These are phyloP conservation scores for Sebastes cheni DNA, from an alignment of 2,797 vertebrate genomes.

Conservation along the genomic window DNA sequence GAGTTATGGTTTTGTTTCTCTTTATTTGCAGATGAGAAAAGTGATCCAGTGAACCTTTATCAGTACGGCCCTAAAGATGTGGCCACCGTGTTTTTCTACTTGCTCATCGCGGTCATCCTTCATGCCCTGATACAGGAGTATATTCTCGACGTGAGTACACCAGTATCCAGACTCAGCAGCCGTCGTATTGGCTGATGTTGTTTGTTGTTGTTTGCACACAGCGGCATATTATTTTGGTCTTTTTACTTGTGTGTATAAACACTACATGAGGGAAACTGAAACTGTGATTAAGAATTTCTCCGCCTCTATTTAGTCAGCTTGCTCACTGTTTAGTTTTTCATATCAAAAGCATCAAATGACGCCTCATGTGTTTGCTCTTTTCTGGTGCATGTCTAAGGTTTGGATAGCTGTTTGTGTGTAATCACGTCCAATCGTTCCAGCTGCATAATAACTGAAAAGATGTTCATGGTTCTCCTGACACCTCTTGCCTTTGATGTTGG, in stretches of 20 bases:
- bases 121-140: constrained; percentile 90
- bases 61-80: constrained; percentile 87
- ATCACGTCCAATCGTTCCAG: background rate
- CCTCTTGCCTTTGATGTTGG: constrained; percentile 6
- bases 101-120: constrained; percentile 87
- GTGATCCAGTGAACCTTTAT: constrained; percentile 82
- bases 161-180: background rate
- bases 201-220: background rate
- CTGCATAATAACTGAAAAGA: constrained; percentile 1
- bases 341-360: constrained; percentile 1
- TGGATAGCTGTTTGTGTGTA: background rate
- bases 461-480: background rate
- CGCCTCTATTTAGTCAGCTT: background rate
- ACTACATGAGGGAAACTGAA: background rate
- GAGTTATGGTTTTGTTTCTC: background rate
- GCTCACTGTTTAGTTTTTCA: background rate
- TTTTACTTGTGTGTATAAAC: background rate
- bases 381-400: background rate
- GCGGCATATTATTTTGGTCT: background rate
- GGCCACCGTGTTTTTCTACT: constrained; percentile 89
- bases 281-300: background rate
- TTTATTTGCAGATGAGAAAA: constrained; percentile 74
- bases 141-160: constrained; percentile 86
- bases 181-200: background rate
- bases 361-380: background rate